Evolutionary conservation across 2,888 invertebrate species (phyloP).

Genomic region (Terebella lapidaria): DNA sequence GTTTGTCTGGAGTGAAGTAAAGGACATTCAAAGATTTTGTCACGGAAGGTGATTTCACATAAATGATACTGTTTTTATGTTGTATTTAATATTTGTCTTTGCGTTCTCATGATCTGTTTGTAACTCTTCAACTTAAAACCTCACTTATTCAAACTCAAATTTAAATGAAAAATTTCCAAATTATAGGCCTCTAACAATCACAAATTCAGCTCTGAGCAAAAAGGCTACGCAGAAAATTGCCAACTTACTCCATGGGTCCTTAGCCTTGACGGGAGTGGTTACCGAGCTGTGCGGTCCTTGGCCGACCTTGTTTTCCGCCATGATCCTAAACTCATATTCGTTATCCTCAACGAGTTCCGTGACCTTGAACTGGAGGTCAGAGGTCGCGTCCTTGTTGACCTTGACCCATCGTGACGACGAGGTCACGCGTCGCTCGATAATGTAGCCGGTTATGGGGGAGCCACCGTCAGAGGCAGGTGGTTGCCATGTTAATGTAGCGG

Average conservation of each 20-base stretch:
- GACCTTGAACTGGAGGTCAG: conserved; percentile 11
- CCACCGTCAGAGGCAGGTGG: conserved; percentile 12
- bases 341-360: conserved; percentile 41
- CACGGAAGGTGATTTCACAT: too few species aligned
- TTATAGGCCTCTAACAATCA: too few species aligned
- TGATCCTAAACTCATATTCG: conserved; percentile 60
- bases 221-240: too few species aligned
- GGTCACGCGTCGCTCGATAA: conserved; percentile 15
- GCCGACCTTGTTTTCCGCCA: conserved; percentile 63
- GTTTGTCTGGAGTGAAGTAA: conserved; percentile 55
- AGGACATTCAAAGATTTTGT: too few species aligned
- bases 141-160: too few species aligned
- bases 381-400: conserved; percentile 25
- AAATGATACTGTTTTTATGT: too few species aligned
- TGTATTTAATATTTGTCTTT: too few species aligned
- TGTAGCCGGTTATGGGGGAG: conserved; percentile 11
- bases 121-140: too few species aligned
- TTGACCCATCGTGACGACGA: conserved; percentile 29
- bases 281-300: conserved; percentile 21
- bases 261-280: conserved; percentile 25
- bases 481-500: conserved; percentile 10
- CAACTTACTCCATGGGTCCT: conserved; percentile 32
- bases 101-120: too few species aligned
- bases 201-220: too few species aligned
- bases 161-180: too few species aligned